Evolutionary conservation across 1,140 invertebrate genomes (phyloP).

Genomic region (Sipha flava): DNA sequence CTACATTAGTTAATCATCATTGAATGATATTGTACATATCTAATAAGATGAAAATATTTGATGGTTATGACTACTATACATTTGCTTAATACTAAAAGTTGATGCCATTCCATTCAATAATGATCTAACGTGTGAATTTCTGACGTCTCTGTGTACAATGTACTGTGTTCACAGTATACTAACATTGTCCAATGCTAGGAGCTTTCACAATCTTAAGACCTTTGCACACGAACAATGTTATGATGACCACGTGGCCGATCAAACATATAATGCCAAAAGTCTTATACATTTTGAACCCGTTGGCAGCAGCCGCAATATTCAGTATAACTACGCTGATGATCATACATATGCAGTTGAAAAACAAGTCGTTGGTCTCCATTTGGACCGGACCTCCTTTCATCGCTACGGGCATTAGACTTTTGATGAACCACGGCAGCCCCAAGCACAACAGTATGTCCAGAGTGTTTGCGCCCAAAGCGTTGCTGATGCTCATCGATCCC

Average conservation of each 20-base stretch:
- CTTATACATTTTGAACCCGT: conserved; percentile 37
- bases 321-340: conserved; percentile 37
- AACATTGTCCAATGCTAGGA: background rate
- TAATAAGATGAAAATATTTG: background rate
- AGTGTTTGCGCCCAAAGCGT: conserved; percentile 74
- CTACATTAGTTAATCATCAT: background rate
- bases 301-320: conserved; percentile 36
- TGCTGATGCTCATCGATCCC: conserved; percentile 75
- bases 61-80: background rate
- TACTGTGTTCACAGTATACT: too few relatives aligned
- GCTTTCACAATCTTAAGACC: conserved; percentile 36
- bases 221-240: conserved; percentile 37
- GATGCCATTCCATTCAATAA: background rate
- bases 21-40: background rate
- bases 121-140: too few relatives aligned
- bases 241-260: conserved; percentile 37
- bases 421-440: conserved; percentile 74
- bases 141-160: too few relatives aligned
- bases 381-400: conserved; percentile 37
- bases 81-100: background rate
- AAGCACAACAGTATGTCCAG: conserved; percentile 78
- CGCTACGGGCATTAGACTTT: conserved; percentile 51
- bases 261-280: conserved; percentile 38
- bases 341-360: conserved; percentile 39
- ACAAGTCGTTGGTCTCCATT: conserved; percentile 37